phyloP scores from a whole-genome alignment of 30 jellyfish, hydroid and myxozoan genomes.

The Hydra vulgaris region DNA sequence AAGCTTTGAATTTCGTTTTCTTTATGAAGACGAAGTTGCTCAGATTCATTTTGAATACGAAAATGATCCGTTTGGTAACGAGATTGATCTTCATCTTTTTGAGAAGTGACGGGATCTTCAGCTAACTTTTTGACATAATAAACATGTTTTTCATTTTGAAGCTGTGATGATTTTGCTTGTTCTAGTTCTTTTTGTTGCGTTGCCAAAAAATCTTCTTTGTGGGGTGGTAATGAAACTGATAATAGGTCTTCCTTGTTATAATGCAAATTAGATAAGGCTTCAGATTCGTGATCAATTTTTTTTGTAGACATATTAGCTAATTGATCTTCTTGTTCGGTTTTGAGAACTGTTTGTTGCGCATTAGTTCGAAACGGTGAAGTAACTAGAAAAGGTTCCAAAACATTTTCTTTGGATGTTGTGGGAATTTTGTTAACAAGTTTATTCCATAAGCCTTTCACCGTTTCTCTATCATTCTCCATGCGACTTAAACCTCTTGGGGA shows the following conservation, averaged over 20 bases:
- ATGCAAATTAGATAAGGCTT: neutral
- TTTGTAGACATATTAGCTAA: neutral
- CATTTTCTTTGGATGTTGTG: neutral
- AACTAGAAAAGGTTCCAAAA: neutral
- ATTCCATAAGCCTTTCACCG: neutral
- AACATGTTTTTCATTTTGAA: neutral
- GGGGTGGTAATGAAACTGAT: too few species aligned
- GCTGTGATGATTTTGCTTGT: neutral
- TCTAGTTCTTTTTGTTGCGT: neutral
- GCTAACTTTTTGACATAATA: neutral
- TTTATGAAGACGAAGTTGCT: slow-evolving; percentile 1
- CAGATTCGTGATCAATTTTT: neutral
- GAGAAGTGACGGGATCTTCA: neutral
- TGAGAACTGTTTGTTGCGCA: neutral
- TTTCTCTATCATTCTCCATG: slow-evolving; percentile 1
- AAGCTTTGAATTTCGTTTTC: neutral
- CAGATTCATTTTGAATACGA: slow-evolving; percentile 1
- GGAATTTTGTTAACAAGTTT: neutral
- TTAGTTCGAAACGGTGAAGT: neutral
- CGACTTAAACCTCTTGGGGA: slow-evolving; percentile 11
- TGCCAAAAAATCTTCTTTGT: neutral
- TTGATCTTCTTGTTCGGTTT: neutral
- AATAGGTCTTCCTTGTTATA: neutral
- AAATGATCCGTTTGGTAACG: slow-evolving; percentile 5
- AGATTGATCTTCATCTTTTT: neutral